Conservation (phyloP, 2,113 vertebrate genomes). For the Hylia prasina region DNA sequence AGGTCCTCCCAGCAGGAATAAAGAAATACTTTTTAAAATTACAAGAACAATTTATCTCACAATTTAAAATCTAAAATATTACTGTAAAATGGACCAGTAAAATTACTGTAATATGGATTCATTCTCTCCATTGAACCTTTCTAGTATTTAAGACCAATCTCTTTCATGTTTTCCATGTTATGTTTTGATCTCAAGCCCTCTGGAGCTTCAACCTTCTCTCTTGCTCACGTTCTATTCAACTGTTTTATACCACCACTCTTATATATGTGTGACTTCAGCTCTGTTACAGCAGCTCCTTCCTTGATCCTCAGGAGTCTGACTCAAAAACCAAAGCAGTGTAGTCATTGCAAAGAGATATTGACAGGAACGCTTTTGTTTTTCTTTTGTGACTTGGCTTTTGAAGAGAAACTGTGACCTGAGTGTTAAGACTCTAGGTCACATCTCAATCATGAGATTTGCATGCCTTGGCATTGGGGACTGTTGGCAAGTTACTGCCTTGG, state of each 20-base stretch:
- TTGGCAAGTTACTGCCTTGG: background rate
- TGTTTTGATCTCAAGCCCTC: background rate
- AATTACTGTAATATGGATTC: background rate
- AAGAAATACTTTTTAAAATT: background rate
- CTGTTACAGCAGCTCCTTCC: background rate
- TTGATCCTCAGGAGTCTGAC: background rate
- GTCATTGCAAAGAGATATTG: background rate
- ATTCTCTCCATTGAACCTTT: background rate
- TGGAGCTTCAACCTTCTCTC: background rate
- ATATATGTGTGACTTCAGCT: background rate
- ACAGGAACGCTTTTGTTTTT: background rate
- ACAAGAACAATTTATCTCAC: background rate
- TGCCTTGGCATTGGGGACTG: background rate
- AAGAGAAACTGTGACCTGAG: background rate
- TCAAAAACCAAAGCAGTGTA: background rate
- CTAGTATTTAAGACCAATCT: background rate
- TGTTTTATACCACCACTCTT: background rate
- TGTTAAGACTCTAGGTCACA: background rate
- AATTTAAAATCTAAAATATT: background rate
- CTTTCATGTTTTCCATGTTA: background rate
- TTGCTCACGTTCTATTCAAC: background rate
- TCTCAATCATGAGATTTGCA: background rate
- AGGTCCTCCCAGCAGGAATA: background rate
- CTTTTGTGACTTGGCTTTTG: background rate
- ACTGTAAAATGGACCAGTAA: background rate